Evolutionary conservation across 2,888 invertebrate genomes (phyloP), one percentile per base, ranked within the genome.

Genomic region (Catocala nupta): DNA sequence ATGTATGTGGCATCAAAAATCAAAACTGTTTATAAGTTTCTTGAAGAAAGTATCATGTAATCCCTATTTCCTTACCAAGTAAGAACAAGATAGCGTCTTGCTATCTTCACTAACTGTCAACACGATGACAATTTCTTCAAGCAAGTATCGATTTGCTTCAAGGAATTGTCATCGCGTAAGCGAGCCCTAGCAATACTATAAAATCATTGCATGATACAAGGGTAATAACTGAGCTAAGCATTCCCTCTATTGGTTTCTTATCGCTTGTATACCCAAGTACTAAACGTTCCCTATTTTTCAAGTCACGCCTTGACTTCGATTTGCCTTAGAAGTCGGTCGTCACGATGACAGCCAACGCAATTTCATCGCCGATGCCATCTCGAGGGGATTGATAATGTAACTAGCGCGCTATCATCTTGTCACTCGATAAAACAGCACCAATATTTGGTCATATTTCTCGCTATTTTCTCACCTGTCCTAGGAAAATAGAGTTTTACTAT

Each of bases 291-390:
- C 5, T n/a, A 34, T 43, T 25, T n/a, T 43, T 42, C 42, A 39
- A 7, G 36, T 39, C 10, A 6, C 49, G 10, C 4, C n/a, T 49
- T 33, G 57, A 42, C 47, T 55, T 52, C 16, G 50, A 51, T 71
- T 62, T 63, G 16, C 52, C 36, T 59, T 55, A 47, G 50, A 54
- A 57, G 39, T 44, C 8, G 53, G 53, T 47, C 49, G 43, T 48
- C 36, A 47, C 51, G 61, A 43, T 62, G 59, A 63, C 57, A 62
- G 56, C 48, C 52, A 45, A 60, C 62, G 54, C 61, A 69, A 74
- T 78, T 73, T 70, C 58, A 62, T 45, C 53, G 55, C 59, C 67
- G 53, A 66, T 65, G n/a, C 12, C 36, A 51, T 68, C 71, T 43
- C 73, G 51, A n/a, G 66, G 33, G 59, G 54, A 56, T 25, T 39